These are phyloP conservation scores for Zaprionus ghesquierei DNA, from an alignment of 1,140 invertebrate species.

Conservation along the genomic window DNA sequence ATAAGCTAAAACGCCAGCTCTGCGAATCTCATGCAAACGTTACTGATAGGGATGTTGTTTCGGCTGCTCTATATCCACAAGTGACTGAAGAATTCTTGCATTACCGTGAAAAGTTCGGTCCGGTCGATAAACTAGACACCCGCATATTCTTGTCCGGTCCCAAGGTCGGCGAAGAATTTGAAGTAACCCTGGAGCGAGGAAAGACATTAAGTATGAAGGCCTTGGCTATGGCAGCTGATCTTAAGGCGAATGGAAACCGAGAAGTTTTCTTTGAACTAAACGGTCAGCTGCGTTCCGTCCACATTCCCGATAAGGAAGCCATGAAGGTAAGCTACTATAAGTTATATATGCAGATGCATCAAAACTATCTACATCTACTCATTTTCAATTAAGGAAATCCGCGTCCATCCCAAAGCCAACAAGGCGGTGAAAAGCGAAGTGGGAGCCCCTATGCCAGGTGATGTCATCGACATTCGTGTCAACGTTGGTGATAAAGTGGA, in stretches of 20 bases:
- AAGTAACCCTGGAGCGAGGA: conserved; percentile 96
- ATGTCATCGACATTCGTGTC: conserved; percentile 93
- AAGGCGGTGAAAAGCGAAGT: conserved; percentile 94
- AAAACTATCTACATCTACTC: not conserved
- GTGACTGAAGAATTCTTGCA: conserved; percentile 96
- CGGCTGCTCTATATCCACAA: conserved; percentile 97
- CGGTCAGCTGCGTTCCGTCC: conserved; percentile 96
- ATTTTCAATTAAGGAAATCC: conserved; percentile 88
- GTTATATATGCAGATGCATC: not conserved
- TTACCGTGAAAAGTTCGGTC: conserved; percentile 95
- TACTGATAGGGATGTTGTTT: conserved; percentile 95
- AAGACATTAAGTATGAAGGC: conserved; percentile 98
- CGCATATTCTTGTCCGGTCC: conserved; percentile 98
- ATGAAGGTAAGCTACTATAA: conserved; percentile 88
- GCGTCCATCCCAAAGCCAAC: conserved; percentile 96
- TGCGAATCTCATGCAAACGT: conserved; percentile 90
- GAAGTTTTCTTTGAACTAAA: conserved; percentile 99
- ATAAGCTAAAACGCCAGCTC: conserved; percentile 90
- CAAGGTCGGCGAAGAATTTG: conserved; percentile 97
- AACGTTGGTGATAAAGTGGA: conserved; percentile 95
- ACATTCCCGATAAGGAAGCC: conserved; percentile 95
- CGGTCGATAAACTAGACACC: conserved; percentile 97
- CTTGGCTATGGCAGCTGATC: conserved; percentile 95
- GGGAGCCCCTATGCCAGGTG: conserved; percentile 99
- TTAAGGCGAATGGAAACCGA: conserved; percentile 93